Evolutionary conservation across 2,888 invertebrate genomes (phyloP), one percentile per base, ranked within the genome.

Genomic region (Ferdinandea cuprea): DNA sequence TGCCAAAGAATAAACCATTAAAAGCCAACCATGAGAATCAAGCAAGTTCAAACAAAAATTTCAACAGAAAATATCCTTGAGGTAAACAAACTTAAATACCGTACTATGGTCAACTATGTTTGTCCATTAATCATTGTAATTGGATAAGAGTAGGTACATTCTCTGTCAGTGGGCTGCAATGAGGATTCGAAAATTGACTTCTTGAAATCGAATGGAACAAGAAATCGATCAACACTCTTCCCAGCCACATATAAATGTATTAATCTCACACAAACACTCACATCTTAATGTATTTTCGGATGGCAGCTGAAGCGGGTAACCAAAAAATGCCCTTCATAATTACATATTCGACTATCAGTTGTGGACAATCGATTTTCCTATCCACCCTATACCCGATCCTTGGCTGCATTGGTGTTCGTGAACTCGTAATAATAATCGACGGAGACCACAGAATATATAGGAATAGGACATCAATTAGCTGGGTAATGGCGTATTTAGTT

Each of bases 41-140:
- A 66, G 66, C 13, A 52, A 66, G 52, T 66, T 52, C 59, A 78
- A 73, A 78, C 25, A 52, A 46, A 66, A 56, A 69, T 28, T 54
- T 46, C 8, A 13, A 44, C 17, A 37, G 52, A 46, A 61, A 61
- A 37, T 66, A 54, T 52, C 54, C 52, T 13, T 6, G n/a, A 44
- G n/a, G 35, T 35, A 59, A 37, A 52, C 44, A 50, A 65, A 65
- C 63, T 32, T 13, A 61, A 72, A 52, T 50, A 73, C 32, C 40
- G 35, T 28, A 56, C 32, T 61, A 13, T 56, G 68, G 40, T 63
- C 46, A 73, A 79, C 73, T 79, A 61, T 73, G 61, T 73, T 80
- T 74, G 56, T 74, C 74, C 61, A 80, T 80, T 74, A 80, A 80
- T 80, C 79, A 73, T 68, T 48, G 68, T 66, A 54, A 59, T 58